Base-by-base conservation (phyloP, 1,140 invertebrate species). In the Drosophila asahinai region DNA sequence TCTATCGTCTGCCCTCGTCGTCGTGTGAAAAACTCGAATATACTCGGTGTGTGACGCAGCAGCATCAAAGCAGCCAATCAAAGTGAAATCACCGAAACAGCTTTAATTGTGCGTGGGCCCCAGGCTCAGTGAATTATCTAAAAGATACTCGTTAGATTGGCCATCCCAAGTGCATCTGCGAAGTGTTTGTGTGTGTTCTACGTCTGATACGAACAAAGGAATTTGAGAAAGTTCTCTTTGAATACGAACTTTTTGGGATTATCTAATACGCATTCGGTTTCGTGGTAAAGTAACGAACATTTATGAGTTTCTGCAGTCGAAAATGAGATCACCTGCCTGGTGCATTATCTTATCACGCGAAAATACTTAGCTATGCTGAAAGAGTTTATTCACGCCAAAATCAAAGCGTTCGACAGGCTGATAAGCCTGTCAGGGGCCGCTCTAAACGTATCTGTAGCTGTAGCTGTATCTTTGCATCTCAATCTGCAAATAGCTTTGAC, bases 261-360 rank as follows among this genome's bases (percentile, higher is more conserved):
- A 78, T 78, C 76, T 78, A 78, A 78, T 78, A 78, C 51, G 47
- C 38, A 30, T 45, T 78, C 52, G 17, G 36, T 49, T 60, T 65
- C 5, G 15, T 65, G 72, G 61, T 77, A 58, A 77, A 62, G 14
- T 70, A 77, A 25, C 42, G 2, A 54, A 40, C 17, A 49, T 12
- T 40, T 67, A 58, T 51, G 77, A 83, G 81, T 83, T 83, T 84
- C 81, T 84, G 81, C 81, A 83, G 30, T 71, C 59, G 51, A 14
- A 49, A 76, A 84, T 83, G 81, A 83, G 71, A 76, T 83, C 81
- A 83, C 80, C 70, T 45, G 61, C 52, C n/a, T 47, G 43, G 47
- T 77, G 73, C 73, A 65, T 58, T 33, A 78, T 78, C 75, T 78
- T 78, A 78, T 78, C 73, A 59, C 19, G 19, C 27, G 36, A 27